A percentile compares a stretch with the other conserved stretches of the same genome.
Conservation (phyloP, 2,797 vertebrate genomes). For the Chaenodraco wilsoni region DNA sequence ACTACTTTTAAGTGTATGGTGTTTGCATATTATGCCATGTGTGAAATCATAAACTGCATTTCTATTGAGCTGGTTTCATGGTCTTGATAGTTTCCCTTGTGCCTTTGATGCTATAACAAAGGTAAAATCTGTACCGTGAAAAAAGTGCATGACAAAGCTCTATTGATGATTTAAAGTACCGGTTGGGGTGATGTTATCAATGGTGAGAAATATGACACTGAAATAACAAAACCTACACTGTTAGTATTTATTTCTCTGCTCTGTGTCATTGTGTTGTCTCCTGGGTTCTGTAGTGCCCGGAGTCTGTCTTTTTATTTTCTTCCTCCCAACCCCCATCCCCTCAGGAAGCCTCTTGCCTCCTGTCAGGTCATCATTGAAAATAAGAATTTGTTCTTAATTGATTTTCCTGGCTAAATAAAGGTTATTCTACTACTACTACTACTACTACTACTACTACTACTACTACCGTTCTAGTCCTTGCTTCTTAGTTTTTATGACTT, state of each 20-base stretch:
- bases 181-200: background rate
- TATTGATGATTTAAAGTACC: background rate
- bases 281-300: too few relatives aligned
- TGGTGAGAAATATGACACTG: background rate
- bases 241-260: background rate
- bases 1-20: background rate
- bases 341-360: too few relatives aligned
- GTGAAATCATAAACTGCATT: background rate
- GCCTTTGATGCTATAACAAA: background rate
- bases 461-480: background rate
- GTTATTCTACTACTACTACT: too few relatives aligned
- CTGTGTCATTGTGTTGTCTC: too few relatives aligned
- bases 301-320: too few relatives aligned
- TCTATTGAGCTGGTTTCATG: background rate
- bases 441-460: background rate
- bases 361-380: too few relatives aligned
- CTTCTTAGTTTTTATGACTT: conserved; percentile 29
- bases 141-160: background rate
- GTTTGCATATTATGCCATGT: too few relatives aligned
- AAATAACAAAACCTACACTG: background rate
- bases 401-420: too few relatives aligned
- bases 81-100: background rate
- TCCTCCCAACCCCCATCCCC: too few relatives aligned
- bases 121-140: background rate
- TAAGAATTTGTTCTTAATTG: too few relatives aligned